Base-by-base conservation (phyloP, 1,140 invertebrate genomes). In the Semibalanus balanoides region DNA sequence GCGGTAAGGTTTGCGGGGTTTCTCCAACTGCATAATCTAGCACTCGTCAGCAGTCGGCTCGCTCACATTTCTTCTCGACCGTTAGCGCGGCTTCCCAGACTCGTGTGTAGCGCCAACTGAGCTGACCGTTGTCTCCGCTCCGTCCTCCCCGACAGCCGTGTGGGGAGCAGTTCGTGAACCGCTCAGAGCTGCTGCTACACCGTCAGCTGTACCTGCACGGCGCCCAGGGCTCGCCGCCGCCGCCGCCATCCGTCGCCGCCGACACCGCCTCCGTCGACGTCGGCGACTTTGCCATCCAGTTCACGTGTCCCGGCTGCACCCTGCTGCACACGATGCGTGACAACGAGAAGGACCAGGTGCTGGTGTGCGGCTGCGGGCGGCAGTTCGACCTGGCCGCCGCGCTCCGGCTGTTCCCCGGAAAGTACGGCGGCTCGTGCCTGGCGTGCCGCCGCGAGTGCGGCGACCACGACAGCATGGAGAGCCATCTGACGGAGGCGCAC, bases 131-230 rank as follows among this genome's bases (percentile, higher is more conserved):
- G 5, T 40, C 35, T 40, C 35, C 35, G 17, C 17, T 64, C 51
- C 51, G 51, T 25, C 51, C 35, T 40, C n/a, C 35, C 35, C 35
- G 35, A 17, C 51, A 64, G 51, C 51, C 51, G 51, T 64, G 51
- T 25, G 51, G 51, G 1, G 51, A 64, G 51, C 51, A 64, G 51
- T 64, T 64, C 22, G 51, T 64, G 14, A 64, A 64, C 14, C 51
- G 51, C 7, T 14, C 51, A 1, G 51, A 64, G 14, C 51, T 64
- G 51, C 11, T 64, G 51, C 51, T 64, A 19, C 51, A 64, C 51
- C 51, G 51, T 64, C 51, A 64, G 51, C 51, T 64, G 51, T 64
- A 64, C 51, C 51, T 64, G 51, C 51, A 64, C 51, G 51, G 51
- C 51, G 51, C 51, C 7, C 51, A 25, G 14, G 51, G 51, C 51